Conservation (phyloP, 2,113 vertebrate genomes). For the Pundamilia nyererei region DNA sequence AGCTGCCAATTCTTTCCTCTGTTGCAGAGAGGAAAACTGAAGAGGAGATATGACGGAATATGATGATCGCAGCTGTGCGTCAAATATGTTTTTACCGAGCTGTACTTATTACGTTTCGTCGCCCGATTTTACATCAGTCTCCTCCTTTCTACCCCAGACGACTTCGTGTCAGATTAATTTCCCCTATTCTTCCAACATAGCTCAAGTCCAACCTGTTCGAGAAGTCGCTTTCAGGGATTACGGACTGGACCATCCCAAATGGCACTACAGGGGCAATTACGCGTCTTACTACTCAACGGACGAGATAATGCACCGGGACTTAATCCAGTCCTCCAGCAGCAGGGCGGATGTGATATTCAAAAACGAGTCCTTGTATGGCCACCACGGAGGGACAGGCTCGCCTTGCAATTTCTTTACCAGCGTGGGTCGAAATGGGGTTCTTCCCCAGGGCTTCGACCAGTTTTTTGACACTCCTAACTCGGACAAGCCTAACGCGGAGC, state of each 20-base stretch:
- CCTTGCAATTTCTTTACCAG: constrained; percentile 84
- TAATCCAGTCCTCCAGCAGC: constrained; percentile 78
- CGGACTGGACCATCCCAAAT: constrained; percentile 93
- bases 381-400: constrained; percentile 76
- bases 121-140: constrained; percentile 92
- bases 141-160: constrained; percentile 91
- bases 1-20: constrained; percentile 79
- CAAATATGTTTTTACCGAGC: constrained; percentile 96
- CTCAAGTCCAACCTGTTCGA: constrained; percentile 93
- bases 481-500: constrained; percentile 64
- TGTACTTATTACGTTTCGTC: constrained; percentile 96
- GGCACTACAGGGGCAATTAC: constrained; percentile 89
- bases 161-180: constrained; percentile 96
- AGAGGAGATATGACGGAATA: constrained; percentile 95
- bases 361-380: constrained; percentile 83
- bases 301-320: constrained; percentile 85
- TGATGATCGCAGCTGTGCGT: constrained; percentile 91
- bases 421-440: constrained; percentile 91
- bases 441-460: constrained; percentile 96
- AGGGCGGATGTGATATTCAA: constrained; percentile 92
- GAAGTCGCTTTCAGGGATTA: constrained; percentile 97
- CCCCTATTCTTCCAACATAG: constrained; percentile 92
- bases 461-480: constrained; percentile 83
- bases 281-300: constrained; percentile 89
- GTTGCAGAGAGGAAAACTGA: constrained; percentile 63